Evolutionary conservation across 2,888 invertebrate species (phyloP).

Genomic region (Drosophila formosana): DNA sequence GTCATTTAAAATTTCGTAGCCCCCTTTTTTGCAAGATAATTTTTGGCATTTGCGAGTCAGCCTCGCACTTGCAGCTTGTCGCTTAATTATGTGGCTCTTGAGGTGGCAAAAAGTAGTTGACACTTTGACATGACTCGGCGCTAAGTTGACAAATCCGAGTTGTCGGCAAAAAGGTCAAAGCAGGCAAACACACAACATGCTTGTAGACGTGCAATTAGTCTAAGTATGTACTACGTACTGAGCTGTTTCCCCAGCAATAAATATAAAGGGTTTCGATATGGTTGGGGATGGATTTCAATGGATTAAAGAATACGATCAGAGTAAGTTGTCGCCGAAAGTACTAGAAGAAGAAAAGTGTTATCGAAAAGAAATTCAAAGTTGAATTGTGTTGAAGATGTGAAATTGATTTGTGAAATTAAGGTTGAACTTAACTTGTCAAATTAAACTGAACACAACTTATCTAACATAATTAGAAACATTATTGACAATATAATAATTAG

Average conservation of each 20-base stretch:
- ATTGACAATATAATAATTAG: neutral
- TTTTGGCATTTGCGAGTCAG: constrained; percentile 60
- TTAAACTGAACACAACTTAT: too few relatives aligned
- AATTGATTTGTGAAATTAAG: too few relatives aligned
- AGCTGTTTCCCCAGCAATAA: neutral
- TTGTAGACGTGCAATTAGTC: constrained; percentile 17
- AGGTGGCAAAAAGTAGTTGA: constrained; percentile 57
- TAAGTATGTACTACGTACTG: neutral
- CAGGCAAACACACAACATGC: constrained; percentile 2
- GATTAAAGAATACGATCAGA: too few relatives aligned
- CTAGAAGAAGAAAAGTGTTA: too few relatives aligned
- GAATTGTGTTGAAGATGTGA: too few relatives aligned
- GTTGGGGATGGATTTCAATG: too few relatives aligned
- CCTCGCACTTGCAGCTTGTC: constrained; percentile 59
- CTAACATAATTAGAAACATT: too few relatives aligned
- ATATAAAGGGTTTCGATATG: too few relatives aligned
- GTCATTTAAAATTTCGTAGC: constrained; percentile 68
- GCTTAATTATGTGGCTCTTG: constrained; percentile 66
- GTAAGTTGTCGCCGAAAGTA: too few relatives aligned
- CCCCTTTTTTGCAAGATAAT: constrained; percentile 57
- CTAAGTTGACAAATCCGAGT: constrained; percentile 47
- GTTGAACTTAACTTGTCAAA: too few relatives aligned
- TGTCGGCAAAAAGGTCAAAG: constrained; percentile 2
- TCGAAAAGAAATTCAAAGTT: too few relatives aligned
- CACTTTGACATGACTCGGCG: constrained; percentile 57